These are phyloP conservation scores for Chaetodon auriga DNA, from an alignment of 2,113 vertebrate genomes.

Conservation along the genomic window DNA sequence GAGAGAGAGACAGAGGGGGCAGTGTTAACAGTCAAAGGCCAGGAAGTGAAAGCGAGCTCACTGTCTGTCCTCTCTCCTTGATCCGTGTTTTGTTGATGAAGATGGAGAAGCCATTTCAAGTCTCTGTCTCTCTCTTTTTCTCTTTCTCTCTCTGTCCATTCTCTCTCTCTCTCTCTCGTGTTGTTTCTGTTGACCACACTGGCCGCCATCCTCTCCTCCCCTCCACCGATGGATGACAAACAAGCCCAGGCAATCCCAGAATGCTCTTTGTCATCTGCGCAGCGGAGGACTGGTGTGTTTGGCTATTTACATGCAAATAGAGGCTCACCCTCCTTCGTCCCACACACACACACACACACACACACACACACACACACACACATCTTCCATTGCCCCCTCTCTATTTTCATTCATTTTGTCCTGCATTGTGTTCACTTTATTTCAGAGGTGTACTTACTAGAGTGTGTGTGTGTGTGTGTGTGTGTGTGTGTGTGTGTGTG, in stretches of 20 bases:
- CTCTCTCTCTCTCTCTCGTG: background rate
- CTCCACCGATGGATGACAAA: constrained; percentile 56
- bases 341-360: constrained; percentile 35
- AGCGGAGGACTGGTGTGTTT: constrained; percentile 48
- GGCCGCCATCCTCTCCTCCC: background rate
- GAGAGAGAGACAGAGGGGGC: constrained; percentile 1
- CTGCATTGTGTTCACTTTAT: constrained; percentile 59
- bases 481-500: background rate
- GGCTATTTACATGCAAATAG: constrained; percentile 78
- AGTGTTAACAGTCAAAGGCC: constrained; percentile 1
- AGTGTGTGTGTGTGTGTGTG: no score
- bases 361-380: constrained; percentile 2
- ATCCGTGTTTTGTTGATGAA: constrained; percentile 37
- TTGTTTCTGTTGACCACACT: constrained; percentile 21
- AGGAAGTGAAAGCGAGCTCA: constrained; percentile 21
- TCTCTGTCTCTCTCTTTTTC: constrained; percentile 11
- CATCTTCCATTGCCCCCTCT: background rate
- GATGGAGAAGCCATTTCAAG: constrained; percentile 35
- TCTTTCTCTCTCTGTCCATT: background rate
- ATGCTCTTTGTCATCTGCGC: constrained; percentile 68
- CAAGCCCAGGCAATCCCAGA: constrained; percentile 64
- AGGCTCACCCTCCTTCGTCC: background rate
- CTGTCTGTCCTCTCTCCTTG: constrained; percentile 37
- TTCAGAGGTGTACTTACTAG: constrained; percentile 38
- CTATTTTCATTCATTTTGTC: constrained; percentile 43